Evolutionary conservation across 2,888 invertebrate genomes (phyloP), one percentile per base, ranked within the genome.

Genomic region (Drosophila subsilvestris): DNA sequence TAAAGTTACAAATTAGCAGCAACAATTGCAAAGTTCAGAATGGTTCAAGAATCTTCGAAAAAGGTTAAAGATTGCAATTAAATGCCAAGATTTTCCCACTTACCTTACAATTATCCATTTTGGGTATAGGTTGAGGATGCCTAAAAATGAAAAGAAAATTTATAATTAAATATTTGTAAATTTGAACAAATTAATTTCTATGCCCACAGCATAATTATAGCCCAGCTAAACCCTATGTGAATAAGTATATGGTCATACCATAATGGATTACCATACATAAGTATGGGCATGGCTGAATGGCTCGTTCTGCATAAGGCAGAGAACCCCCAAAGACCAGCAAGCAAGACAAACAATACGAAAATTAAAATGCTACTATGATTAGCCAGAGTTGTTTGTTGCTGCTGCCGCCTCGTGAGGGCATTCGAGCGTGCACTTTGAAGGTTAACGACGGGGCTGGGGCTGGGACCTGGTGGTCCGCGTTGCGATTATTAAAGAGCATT

Each of bases 401-500:
- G 53, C 48, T 47, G 47, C 55, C 49, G 63, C 74, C 72, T 48
- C 61, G 65, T 63, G 74, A 63, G 79, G 80, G 81, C 86, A 76
- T 55, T 86, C 73, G 81, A 82, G 85, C 82, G 76, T 80, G 73
- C 62, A 51, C 50, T 55, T 43, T 59, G 73, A 73, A 72, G 72
- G 72, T 73, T 65, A 72, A 44, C 42, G 55, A 43, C 32, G 53
- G 49, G 61, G 71, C 48, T 57, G 62, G 20, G 37, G 57, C 27
- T 47, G 7, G 59, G 76, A 61, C 62, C 65, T 50, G 56, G 62
- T 76, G 63, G 66, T 53, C 50, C 63, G n/a, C 42, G 70, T 55
- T 29, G 61, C 65, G 65, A 77, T 80, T 80, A 75, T 74, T 65
- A 67, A 71, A 67, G 48, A 66, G 55, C 53, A 78, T 74, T 80